Base-by-base conservation (phyloP, 2,888 invertebrate genomes). In the Mellilla xanthometata region DNA sequence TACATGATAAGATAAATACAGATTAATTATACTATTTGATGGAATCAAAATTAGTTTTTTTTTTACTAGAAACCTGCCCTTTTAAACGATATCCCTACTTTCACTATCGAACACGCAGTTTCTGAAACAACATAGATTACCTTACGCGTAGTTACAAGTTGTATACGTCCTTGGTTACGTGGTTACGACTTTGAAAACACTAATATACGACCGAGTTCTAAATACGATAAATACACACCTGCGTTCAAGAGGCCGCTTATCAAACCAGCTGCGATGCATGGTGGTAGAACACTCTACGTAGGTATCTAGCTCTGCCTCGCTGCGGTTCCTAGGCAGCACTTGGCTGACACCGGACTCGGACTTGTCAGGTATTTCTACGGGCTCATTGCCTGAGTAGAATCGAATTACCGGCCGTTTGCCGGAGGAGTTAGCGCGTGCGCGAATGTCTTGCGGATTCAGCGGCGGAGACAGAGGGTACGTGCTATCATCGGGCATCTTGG, bases 361-460 rank as follows among this genome's bases (percentile, higher is more conserved):
- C 62, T 89, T 89, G 61, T 88, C 89, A 1, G 89, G 89, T 56
- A 89, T 82, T 70, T 81, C 81, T 62, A 89, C 53, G 57, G 81
- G 67, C 69, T 88, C 86, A 56, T 85, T 72, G 43, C 85, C 88
- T 11, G 83, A 72, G 11, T 82, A 56, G 53, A 84, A 86, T 46
- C 78, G 78, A 45, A 89, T 76, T 31, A 78, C 72, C 2, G 88
- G 80, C 32, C 74, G 72, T 51, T 81, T 83, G 52, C 76, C 0
- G 81, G 87, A 81, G 0, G 92, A 91, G 68, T 92, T 92, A 3
- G 92, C 90, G 64, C 92, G 90, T 60, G 91, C 91, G 62, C 92
- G 88, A 60, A 92, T 83, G 26, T 90, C 86, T 75, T 89, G 79
- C 27, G 91, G 85, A 32, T 83, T 88, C 39, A 91, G 66, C 13